Evolutionary conservation across 2,113 vertebrate genomes (phyloP).

Genomic region (Pithys albifrons): DNA sequence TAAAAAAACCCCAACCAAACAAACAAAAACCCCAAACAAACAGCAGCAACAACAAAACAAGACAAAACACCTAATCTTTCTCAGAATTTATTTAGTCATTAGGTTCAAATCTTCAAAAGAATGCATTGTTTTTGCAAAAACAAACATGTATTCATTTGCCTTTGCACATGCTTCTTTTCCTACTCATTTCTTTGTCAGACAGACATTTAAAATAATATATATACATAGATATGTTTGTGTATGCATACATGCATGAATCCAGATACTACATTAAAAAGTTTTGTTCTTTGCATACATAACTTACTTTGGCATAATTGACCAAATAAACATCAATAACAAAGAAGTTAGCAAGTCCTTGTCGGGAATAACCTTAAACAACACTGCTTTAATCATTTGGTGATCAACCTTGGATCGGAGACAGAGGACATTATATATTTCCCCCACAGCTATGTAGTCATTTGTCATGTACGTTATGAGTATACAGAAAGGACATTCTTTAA

Average conservation of each 20-base stretch:
- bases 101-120: not conserved
- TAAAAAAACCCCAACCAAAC: not conserved
- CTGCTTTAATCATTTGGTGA: not conserved
- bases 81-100: not conserved
- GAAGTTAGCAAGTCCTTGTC: not conserved
- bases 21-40: not conserved
- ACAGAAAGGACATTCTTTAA: constrained; percentile 5
- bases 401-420: not conserved
- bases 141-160: not conserved
- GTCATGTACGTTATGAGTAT: not conserved
- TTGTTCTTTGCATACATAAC: not conserved
- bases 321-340: not conserved
- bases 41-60: not conserved
- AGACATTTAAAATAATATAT: not conserved
- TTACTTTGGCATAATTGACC: not conserved
- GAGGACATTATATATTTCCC: not conserved
- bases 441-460: not conserved
- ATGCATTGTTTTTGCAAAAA: not conserved
- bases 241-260: not conserved
- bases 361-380: constrained; percentile 11
- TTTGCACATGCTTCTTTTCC: not conserved
- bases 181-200: not conserved
- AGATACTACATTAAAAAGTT: not conserved
- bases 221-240: not conserved
- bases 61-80: not conserved